Conservation (phyloP, 2,797 vertebrate species). For the Parauchenoglanis ngamensis region DNA sequence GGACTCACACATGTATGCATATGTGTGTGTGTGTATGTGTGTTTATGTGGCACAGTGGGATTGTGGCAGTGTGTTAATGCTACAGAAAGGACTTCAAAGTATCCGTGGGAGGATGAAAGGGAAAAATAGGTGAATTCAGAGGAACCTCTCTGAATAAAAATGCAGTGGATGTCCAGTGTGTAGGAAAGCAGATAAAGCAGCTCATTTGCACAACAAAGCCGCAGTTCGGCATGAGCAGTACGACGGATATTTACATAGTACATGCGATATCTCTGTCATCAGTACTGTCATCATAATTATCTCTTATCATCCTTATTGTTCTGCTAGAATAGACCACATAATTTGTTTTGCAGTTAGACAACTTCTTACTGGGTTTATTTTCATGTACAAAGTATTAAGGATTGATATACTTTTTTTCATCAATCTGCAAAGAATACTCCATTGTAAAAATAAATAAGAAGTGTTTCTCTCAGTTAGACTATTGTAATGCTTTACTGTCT, state of each 20-base stretch:
- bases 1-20: neutral
- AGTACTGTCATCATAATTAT: slow-evolving; percentile 9
- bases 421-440: neutral
- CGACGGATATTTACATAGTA: slow-evolving; percentile 1
- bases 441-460: neutral
- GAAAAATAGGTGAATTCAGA: slow-evolving; percentile 30
- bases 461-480: no score
- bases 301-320: neutral
- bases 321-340: neutral
- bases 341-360: neutral
- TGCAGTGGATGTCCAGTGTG: slow-evolving; percentile 13
- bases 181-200: neutral
- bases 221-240: neutral
- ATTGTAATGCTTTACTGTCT: no score
- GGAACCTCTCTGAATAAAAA: slow-evolving; percentile 21
- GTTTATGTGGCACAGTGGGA: slow-evolving; percentile 15
- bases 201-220: slow-evolving; percentile 25
- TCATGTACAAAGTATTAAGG: neutral
- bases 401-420: neutral
- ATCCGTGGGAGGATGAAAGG: slow-evolving; percentile 23
- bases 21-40: neutral
- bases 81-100: slow-evolving; percentile 38
- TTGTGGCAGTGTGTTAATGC: slow-evolving; percentile 5
- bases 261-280: neutral
- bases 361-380: neutral